These are phyloP conservation scores for Pollenia amentaria DNA, from an alignment of 2,888 invertebrate species.

Conservation along the genomic window DNA sequence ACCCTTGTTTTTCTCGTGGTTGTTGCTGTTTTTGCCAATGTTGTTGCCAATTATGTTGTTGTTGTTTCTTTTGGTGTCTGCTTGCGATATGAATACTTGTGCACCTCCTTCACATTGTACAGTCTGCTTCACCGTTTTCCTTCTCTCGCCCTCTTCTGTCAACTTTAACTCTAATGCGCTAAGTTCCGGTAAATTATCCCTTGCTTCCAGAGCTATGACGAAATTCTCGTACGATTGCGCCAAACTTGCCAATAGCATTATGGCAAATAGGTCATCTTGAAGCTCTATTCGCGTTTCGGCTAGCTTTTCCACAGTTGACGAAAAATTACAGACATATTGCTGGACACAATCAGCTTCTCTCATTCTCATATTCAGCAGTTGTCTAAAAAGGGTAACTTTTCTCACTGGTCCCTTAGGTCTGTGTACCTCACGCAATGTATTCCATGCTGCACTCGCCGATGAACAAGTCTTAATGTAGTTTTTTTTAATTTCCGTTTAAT, in stretches of 20 bases:
- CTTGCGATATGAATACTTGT: constrained; percentile 52
- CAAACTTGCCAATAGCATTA: constrained; percentile 60
- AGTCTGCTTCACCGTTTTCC: constrained; percentile 18
- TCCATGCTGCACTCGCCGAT: too few relatives aligned
- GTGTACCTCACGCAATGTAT: constrained; percentile 50
- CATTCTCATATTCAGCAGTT: constrained; percentile 47
- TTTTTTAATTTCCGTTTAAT: too few relatives aligned
- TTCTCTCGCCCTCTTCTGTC: constrained; percentile 55
- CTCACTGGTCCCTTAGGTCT: constrained; percentile 61
- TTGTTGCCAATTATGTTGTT: constrained; percentile 22
- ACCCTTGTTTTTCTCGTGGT: too few relatives aligned
- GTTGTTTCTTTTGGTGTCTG: constrained; percentile 7
- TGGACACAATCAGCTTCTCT: constrained; percentile 34
- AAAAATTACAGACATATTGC: constrained; percentile 24
- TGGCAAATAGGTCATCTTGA: constrained; percentile 58
- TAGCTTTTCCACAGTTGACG: constrained; percentile 36
- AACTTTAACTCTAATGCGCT: constrained; percentile 64
- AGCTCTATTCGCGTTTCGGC: constrained; percentile 57
- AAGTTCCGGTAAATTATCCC: constrained; percentile 57
- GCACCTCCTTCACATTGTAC: constrained; percentile 39
- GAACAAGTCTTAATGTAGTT: too few relatives aligned
- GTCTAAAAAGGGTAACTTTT: constrained; percentile 64
- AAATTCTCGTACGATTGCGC: constrained; percentile 69
- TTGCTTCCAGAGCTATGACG: constrained; percentile 62
- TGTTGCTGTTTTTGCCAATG: neutral